Base-by-base conservation (phyloP, 2,888 invertebrate species). In the Cyaniris semiargus region DNA sequence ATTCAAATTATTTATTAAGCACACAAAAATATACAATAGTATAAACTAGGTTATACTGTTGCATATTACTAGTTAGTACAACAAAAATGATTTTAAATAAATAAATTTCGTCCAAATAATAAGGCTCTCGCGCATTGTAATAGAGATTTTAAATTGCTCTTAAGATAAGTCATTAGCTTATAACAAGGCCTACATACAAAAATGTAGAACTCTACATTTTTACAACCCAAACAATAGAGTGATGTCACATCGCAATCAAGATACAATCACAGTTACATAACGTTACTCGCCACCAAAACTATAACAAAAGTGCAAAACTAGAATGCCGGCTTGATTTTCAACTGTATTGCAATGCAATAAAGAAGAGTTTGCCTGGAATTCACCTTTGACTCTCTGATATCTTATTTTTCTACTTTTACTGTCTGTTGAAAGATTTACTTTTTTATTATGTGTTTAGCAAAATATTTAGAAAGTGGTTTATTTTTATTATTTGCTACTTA, bases 391-490 rank as follows among this genome's bases (percentile, higher is more conserved):
- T 53, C 53, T 48, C 74, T 48, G 48, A 53, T 66, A 15, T 53
- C 27, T 53, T 48, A 74, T 74, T 53, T 74, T 74, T 48, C 53
- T 27, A 48, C 74, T 74, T 74, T 74, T 53, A 53, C 53, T 74
- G 44, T 27, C 27, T 23, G 44, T 44, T 72, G 44, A 44, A 72
- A 44, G 44, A 27, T 31, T 66, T 27, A 66, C 27, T 27, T 27
- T 15, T 27, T 27, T 66, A 66, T 66, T 66, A 31, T 66, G 66
- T 66, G 27, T 5, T 66, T 27, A 27, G 66, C 21, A 13, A 66
- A 66, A 66, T 27, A 1, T 60, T 60, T 60, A 60, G 60, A 60
- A 23, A 60, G 10, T 7, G 21, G 13, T 10, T 3, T n/a, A 58
- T 58, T 56, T 56, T n/a, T 56, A n/a, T 56, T 56, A 18, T n/a